These are phyloP conservation scores for Junco hyemalis DNA, from an alignment of 2,113 vertebrate species.

Conservation along the genomic window DNA sequence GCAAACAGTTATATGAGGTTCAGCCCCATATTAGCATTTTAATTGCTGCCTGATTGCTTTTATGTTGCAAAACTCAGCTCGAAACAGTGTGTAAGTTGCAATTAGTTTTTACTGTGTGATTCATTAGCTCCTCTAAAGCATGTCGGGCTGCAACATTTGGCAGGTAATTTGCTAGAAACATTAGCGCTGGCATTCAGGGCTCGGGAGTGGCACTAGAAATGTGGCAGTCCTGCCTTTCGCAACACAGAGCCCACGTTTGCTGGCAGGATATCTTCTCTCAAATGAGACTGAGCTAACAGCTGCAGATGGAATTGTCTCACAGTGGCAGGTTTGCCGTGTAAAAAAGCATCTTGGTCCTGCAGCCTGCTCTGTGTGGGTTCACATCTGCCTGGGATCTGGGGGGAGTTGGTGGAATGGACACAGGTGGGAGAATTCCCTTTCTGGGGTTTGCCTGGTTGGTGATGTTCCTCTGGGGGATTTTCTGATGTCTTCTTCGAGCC, in stretches of 20 bases:
- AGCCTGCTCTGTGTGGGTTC: not conserved
- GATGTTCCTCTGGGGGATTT: not conserved
- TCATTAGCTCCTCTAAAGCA: slow-evolving; percentile 68
- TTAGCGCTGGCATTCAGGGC: not conserved
- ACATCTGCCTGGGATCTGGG: not conserved
- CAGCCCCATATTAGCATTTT: slow-evolving; percentile 74
- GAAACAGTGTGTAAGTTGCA: slow-evolving; percentile 58
- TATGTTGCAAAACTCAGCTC: slow-evolving; percentile 61
- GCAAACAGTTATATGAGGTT: slow-evolving; percentile 27
- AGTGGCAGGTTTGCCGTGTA: not conserved
- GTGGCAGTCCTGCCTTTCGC: not conserved
- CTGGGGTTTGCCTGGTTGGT: not conserved
- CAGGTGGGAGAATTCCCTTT: not conserved
- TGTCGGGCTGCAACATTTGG: slow-evolving; percentile 39
- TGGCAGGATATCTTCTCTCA: not conserved
- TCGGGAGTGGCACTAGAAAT: not conserved
- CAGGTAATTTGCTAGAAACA: slow-evolving; percentile 53
- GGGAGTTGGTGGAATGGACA: accelerated
- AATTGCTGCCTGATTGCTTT: slow-evolving; percentile 72
- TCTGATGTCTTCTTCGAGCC: not conserved
- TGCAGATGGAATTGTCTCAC: not conserved
- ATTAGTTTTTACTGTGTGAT: slow-evolving; percentile 72
- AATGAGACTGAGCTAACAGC: not conserved
- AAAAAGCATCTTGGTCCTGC: not conserved
- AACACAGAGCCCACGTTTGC: not conserved